Base-by-base conservation (phyloP, 2,888 invertebrate species). In the Elmis aenea region DNA sequence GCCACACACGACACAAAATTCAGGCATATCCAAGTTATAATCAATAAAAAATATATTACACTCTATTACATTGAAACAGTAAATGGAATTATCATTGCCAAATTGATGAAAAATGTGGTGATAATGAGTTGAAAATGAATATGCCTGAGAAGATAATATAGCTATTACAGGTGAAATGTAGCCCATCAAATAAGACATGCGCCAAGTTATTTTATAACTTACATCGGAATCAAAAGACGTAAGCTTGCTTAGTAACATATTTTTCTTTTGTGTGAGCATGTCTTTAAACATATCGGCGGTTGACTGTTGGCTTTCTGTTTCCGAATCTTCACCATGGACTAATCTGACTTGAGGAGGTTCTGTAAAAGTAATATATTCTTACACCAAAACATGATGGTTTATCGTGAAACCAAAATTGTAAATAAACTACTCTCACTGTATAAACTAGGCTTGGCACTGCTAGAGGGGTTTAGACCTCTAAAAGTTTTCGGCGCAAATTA, bases 251-350 rank as follows among this genome's bases (percentile, higher is more conserved):
- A 91, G 75, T 14, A 92, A 73, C 57, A 87, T 78, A 60, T 92
- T 86, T 51, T 92, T 80, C 67, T 95, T 95, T 64, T 92, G 92
- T 50, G 87, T 89, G 52, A 95, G 75, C 78, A 95, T 85, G 59
- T 94, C 94, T 59, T 91, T 82, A 65, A 95, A 88, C 80, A 93
- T 91, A 59, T 94, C 94, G 1, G 91, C 81, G 2, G 91, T 85
- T 29, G 85, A 85, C 55, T 85, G 85, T 2, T 77, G 77, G 46
- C 79, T 79, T 13, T 75, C 73, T 8, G 76, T 70, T 38, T 83
- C 81, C 48, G 77, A 72, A 42, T 84, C 82, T 3, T 68, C 66
- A 22, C 72, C 74, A n/a, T 79, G 76, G 46, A 67, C 67, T 42
- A 75, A 53, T 25, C 74, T 64, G n/a, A 76, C 70, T 58, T 80